Conservation (phyloP, 2,888 invertebrate genomes). For the Platycheirus rosarum region DNA sequence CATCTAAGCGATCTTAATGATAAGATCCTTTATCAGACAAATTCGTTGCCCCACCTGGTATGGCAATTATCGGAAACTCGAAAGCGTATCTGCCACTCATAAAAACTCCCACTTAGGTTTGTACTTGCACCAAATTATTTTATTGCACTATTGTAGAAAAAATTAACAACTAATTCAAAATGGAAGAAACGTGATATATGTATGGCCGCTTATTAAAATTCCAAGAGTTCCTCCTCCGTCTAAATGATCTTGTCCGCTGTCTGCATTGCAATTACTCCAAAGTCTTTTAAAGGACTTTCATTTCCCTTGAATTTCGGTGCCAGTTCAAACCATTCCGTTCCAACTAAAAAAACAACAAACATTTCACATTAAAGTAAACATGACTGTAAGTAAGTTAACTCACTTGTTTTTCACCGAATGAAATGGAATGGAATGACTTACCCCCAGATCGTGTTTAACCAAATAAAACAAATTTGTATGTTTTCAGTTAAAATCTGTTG, state of each 20-base stretch:
- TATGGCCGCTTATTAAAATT: not conserved
- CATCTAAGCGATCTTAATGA: too few species aligned
- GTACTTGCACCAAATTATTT: constrained; percentile 19
- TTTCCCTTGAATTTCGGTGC: not conserved
- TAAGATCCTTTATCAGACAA: too few species aligned
- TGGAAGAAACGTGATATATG: constrained; percentile 3
- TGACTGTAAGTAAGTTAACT: constrained; percentile 10
- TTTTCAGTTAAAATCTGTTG: constrained; percentile 15
- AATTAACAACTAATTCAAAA: constrained; percentile 13
- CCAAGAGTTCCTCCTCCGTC: not conserved
- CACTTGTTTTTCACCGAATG: constrained; percentile 63
- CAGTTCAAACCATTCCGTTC: constrained; percentile 50
- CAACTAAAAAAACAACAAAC: constrained; percentile 53
- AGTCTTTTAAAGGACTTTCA: not conserved
- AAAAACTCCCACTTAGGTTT: too few species aligned
- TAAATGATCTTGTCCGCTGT: constrained; percentile 43
- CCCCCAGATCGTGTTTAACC: constrained; percentile 1
- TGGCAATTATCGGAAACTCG: constrained; percentile 17
- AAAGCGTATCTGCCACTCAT: too few species aligned
- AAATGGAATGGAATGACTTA: constrained; percentile 63
- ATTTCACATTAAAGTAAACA: constrained; percentile 18
- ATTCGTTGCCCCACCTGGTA: too few species aligned
- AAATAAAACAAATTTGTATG: constrained; percentile 30
- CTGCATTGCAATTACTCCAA: constrained; percentile 35
- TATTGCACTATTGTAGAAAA: constrained; percentile 10